A percentile compares a stretch with the other conserved stretches of the same genome.
Conservation (phyloP, 37 sponge, comb jelly and placozoan genomes). For the Amphimedon queenslandica region DNA sequence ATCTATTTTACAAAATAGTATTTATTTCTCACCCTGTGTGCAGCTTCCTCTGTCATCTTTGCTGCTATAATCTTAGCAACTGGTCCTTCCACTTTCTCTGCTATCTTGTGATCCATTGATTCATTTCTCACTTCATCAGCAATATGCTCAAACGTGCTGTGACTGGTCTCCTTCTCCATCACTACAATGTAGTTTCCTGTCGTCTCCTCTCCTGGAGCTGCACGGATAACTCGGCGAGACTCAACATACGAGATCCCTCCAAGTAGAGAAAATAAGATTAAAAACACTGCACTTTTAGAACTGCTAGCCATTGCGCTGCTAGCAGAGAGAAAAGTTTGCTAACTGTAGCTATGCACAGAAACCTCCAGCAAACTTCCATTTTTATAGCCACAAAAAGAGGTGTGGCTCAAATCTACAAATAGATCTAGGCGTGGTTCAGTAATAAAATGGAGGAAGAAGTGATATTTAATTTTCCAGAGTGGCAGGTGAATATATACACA, state of each 20-base stretch:
- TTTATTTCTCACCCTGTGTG: slow-evolving; percentile 22
- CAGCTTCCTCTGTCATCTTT: slow-evolving; percentile 17
- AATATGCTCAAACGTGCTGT: not conserved
- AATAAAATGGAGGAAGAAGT: too few species aligned
- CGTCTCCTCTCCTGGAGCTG: slow-evolving; percentile 13
- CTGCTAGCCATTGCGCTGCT: too few species aligned
- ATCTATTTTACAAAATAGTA: not conserved
- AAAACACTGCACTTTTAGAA: too few species aligned
- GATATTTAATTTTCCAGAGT: slow-evolving; percentile 39
- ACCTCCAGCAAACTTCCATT: too few species aligned
- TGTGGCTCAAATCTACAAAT: too few species aligned
- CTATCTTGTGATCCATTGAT: slow-evolving; percentile 11
- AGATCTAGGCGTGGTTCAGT: too few species aligned
- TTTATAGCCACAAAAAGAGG: too few species aligned
- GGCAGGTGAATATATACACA: slow-evolving; percentile 26
- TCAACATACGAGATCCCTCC: not conserved
- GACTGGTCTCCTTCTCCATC: slow-evolving; percentile 16
- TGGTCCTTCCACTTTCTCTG: slow-evolving; percentile 11
- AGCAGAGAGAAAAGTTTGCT: too few species aligned
- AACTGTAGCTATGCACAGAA: too few species aligned
- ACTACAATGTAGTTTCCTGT: slow-evolving; percentile 49
- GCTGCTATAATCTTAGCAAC: slow-evolving; percentile 44
- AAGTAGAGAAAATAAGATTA: not conserved
- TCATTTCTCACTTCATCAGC: not conserved
- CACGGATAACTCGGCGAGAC: slow-evolving; percentile 1